phyloP scores from a whole-genome alignment of 30 jellyfish, hydroid and myxozoan species.

The Aurelia sp. region DNA sequence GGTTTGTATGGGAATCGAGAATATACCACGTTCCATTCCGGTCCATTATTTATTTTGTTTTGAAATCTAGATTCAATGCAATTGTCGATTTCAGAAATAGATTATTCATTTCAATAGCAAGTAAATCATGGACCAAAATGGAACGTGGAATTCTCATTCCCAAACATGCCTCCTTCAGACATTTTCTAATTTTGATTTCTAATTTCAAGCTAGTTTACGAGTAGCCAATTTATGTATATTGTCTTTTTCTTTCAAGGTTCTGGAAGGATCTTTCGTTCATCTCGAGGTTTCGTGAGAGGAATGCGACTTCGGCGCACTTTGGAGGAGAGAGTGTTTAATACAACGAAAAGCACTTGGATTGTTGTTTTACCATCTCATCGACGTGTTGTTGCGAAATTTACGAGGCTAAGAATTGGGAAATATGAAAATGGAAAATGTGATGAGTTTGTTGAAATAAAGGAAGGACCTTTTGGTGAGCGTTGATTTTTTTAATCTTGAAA shows the following conservation, averaged over 20 bases:
- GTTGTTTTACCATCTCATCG: constrained; percentile 35
- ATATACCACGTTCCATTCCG: no score
- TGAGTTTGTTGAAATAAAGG: constrained; percentile 69
- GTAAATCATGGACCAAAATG: no score
- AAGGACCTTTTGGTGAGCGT: constrained; percentile 67
- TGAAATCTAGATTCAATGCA: no score
- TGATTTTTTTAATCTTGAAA: background rate
- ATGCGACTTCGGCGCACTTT: constrained; percentile 11
- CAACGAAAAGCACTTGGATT: constrained; percentile 56
- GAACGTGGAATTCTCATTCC: no score
- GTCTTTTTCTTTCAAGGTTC: constrained; percentile 15
- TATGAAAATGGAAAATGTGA: constrained; percentile 26
- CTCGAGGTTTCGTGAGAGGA: constrained; percentile 63
- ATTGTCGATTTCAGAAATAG: no score
- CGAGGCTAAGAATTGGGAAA: constrained; percentile 29
- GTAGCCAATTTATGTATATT: no score
- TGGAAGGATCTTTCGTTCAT: constrained; percentile 66
- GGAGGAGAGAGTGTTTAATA: constrained; percentile 16
- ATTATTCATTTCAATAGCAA: no score
- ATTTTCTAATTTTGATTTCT: no score
- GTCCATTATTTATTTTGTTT: no score
- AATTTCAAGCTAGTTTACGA: no score
- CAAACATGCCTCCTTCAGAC: no score
- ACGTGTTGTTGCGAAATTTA: constrained; percentile 49
- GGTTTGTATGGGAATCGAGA: no score